These are phyloP conservation scores for Chrysomela aeneicollis DNA, from an alignment of 2,888 invertebrate genomes.

Conservation along the genomic window DNA sequence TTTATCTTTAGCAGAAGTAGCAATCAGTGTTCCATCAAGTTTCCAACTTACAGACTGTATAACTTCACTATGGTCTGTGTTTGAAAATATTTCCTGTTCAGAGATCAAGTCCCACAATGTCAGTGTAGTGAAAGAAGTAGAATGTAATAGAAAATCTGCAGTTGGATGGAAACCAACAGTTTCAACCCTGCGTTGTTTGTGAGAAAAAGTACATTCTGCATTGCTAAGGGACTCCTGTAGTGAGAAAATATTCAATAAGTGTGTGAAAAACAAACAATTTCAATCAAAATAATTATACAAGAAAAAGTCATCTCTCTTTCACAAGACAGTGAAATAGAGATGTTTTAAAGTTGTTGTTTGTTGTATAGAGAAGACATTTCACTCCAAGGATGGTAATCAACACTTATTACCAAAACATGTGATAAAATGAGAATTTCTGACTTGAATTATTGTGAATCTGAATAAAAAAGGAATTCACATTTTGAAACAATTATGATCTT, in stretches of 20 bases:
- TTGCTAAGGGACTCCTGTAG: conserved; percentile 74
- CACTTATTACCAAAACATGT: no score
- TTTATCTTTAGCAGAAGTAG: conserved; percentile 92
- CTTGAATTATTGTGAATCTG: no score
- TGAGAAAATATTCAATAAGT: conserved; percentile 52
- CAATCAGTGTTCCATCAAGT: conserved; percentile 81
- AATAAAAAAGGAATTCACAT: no score
- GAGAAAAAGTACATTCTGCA: conserved; percentile 82
- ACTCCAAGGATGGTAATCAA: background rate
- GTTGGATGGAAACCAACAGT: conserved; percentile 91
- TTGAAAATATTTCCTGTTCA: conserved; percentile 82
- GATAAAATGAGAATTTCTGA: no score
- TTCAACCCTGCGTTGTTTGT: conserved; percentile 86
- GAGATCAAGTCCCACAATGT: conserved; percentile 87
- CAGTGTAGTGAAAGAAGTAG: conserved; percentile 82
- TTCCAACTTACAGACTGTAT: conserved; percentile 93
- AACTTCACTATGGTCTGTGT: conserved; percentile 76
- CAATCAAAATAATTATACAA: no score
- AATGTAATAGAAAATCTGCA: conserved; percentile 88
- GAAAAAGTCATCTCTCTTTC: no score
- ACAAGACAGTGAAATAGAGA: no score
- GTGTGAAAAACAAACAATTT: background rate
- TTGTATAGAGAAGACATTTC: no score
- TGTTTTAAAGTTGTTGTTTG: no score
- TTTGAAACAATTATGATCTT: no score